Evolutionary conservation across 2,113 vertebrate species (phyloP).

Genomic region (Beaufortia kweichowensis): DNA sequence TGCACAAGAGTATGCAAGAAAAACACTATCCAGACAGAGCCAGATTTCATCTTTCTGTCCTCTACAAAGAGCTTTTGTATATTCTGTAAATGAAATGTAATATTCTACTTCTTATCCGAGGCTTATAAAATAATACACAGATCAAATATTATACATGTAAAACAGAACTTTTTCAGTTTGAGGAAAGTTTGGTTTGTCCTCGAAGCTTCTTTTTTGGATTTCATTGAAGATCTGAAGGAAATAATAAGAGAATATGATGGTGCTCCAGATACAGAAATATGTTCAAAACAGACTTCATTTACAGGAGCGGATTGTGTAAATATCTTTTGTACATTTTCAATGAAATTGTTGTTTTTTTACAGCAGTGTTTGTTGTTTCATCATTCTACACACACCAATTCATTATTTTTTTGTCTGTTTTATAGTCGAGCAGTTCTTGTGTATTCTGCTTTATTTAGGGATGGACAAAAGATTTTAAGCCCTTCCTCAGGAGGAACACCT

Average conservation of each 20-base stretch:
- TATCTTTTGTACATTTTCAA: constrained; percentile 91
- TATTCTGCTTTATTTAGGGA: not conserved
- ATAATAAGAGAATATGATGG: not conserved
- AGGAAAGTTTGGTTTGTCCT: not conserved
- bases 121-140: constrained; percentile 16
- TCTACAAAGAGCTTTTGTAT: constrained; percentile 47
- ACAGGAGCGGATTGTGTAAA: constrained; percentile 82
- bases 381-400: not conserved
- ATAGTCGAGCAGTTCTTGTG: too few species aligned
- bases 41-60: constrained; percentile 3
- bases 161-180: constrained; percentile 22
- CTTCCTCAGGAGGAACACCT: too few species aligned
- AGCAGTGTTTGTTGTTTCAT: constrained; percentile 50
- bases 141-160: constrained; percentile 18
- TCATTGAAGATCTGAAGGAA: not conserved
- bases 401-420: too few species aligned
- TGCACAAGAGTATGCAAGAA: constrained; percentile 53
- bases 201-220: constrained; percentile 12
- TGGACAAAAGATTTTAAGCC: too few species aligned
- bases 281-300: constrained; percentile 44
- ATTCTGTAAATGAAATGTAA: constrained; percentile 57
- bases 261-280: constrained; percentile 13
- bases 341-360: constrained; percentile 77
- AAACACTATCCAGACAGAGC: not conserved
- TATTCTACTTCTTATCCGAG: constrained; percentile 22